A percentile compares a stretch with the other conserved stretches of the same genome.
Evolutionary conservation across 2,797 vertebrate species (phyloP).

Genomic region (Oryzias sinensis): DNA sequence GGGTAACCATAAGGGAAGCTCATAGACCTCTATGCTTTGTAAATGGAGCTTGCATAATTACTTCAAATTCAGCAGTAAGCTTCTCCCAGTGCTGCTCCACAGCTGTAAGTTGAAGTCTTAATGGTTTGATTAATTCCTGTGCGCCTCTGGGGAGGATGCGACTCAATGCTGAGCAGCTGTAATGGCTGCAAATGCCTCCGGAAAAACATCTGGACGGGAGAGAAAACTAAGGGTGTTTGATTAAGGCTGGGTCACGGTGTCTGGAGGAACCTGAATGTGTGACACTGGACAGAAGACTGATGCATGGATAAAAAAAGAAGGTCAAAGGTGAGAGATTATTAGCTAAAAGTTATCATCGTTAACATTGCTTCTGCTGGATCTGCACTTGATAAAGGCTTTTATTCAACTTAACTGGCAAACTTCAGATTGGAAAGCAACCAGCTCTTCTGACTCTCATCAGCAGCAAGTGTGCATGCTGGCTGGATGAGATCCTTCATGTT

Average conservation of each 20-base stretch:
- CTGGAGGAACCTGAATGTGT: neutral
- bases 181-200: conserved; percentile 43
- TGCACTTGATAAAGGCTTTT: neutral
- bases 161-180: conserved; percentile 56
- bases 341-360: neutral
- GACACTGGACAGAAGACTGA: neutral
- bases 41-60: conserved; percentile 52
- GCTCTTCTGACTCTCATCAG: conserved; percentile 19
- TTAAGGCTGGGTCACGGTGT: conserved; percentile 9
- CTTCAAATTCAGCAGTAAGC: conserved; percentile 30
- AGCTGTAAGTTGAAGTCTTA: conserved; percentile 58
- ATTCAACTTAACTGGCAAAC: neutral
- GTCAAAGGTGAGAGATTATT: neutral
- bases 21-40: conserved; percentile 29
- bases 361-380: neutral
- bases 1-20: conserved; percentile 26
- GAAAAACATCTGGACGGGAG: conserved; percentile 64
- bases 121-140: conserved; percentile 63
- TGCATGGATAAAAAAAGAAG: neutral
- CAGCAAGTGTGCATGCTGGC: conserved; percentile 2
- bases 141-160: conserved; percentile 45
- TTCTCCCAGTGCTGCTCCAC: conserved; percentile 16
- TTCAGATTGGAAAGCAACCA: conserved; percentile 6
- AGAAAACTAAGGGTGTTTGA: conserved; percentile 6
- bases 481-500: conserved; percentile 16